These are phyloP conservation scores for Tauraco erythrolophus DNA, from an alignment of 2,113 vertebrate genomes.

Conservation along the genomic window DNA sequence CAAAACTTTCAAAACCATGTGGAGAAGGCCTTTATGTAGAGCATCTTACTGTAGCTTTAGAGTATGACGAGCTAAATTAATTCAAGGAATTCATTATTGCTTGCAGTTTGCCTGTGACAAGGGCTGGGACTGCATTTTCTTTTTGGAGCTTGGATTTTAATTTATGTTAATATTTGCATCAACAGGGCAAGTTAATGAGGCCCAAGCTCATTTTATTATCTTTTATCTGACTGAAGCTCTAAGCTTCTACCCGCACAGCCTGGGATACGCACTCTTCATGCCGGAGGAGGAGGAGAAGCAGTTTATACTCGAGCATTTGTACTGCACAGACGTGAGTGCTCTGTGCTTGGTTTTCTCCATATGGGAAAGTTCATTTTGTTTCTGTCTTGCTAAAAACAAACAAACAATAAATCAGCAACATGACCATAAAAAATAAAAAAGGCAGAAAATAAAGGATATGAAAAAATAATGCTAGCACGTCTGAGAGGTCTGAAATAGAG, in stretches of 20 bases:
- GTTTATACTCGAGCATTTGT: slow-evolving; percentile 11
- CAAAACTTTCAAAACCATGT: background rate
- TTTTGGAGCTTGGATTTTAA: slow-evolving; percentile 47
- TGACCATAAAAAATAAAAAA: background rate
- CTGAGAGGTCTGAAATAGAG: background rate
- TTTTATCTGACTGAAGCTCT: slow-evolving; percentile 41
- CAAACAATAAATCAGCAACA: slow-evolving; percentile 47
- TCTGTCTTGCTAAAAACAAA: slow-evolving; percentile 66
- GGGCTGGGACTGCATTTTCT: background rate
- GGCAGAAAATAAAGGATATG: background rate
- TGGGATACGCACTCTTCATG: background rate
- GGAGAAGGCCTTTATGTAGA: slow-evolving; percentile 10
- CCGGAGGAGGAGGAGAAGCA: slow-evolving; percentile 38
- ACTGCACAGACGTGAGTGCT: slow-evolving; percentile 22
- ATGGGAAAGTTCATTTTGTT: slow-evolving; percentile 62
- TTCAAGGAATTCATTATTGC: slow-evolving; percentile 29
- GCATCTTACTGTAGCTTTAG: background rate
- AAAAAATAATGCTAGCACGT: background rate
- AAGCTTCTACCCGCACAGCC: background rate
- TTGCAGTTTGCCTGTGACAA: slow-evolving; percentile 8
- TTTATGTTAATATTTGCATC: slow-evolving; percentile 47
- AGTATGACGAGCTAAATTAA: slow-evolving; percentile 19
- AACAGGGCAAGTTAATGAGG: slow-evolving; percentile 47
- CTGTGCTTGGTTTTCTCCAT: slow-evolving; percentile 57
- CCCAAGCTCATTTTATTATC: slow-evolving; percentile 45